A percentile compares a stretch with the other conserved stretches of the same genome.
Conservation (phyloP, 2,888 invertebrate genomes). For the Lymantria monacha region DNA sequence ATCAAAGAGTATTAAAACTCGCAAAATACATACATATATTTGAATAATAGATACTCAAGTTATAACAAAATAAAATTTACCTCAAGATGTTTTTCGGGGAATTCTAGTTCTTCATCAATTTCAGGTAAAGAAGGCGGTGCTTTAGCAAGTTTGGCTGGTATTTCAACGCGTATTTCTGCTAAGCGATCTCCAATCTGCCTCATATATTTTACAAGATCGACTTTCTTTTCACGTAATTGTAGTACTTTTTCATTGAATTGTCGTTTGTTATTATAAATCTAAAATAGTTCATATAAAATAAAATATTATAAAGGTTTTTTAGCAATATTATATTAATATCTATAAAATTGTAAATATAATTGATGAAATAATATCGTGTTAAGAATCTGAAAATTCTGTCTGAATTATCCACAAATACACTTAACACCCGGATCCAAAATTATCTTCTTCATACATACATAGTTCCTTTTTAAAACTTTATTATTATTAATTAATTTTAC, state of each 20-base stretch:
- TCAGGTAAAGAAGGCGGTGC: slow-evolving; percentile 67
- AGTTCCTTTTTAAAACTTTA: too few relatives aligned
- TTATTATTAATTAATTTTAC: slow-evolving; percentile 5
- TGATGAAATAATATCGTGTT: too few relatives aligned
- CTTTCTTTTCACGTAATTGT: slow-evolving; percentile 62
- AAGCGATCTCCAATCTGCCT: slow-evolving; percentile 69
- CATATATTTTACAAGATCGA: slow-evolving; percentile 53
- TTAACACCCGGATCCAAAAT: too few relatives aligned
- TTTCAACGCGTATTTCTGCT: slow-evolving; percentile 79
- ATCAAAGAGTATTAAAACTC: too few relatives aligned
- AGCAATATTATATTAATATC: too few relatives aligned
- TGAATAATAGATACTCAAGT: too few relatives aligned
- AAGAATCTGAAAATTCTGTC: too few relatives aligned
- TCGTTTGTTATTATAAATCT: slow-evolving; percentile 70
- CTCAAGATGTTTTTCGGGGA: slow-evolving; percentile 82
- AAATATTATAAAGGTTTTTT: neutral
- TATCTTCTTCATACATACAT: too few relatives aligned
- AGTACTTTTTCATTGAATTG: slow-evolving; percentile 67
- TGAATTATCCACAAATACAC: too few relatives aligned
- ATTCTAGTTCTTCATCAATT: slow-evolving; percentile 78
- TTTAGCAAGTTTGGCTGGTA: slow-evolving; percentile 74
- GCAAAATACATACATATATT: too few relatives aligned
- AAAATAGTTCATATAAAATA: slow-evolving; percentile 1
- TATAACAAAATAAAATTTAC: slow-evolving; percentile 38
- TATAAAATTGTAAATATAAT: too few relatives aligned